A percentile compares a stretch with the other conserved stretches of the same genome.
phyloP scores from a whole-genome alignment of 2,113 vertebrate species.

The Pituophis catenifer region DNA sequence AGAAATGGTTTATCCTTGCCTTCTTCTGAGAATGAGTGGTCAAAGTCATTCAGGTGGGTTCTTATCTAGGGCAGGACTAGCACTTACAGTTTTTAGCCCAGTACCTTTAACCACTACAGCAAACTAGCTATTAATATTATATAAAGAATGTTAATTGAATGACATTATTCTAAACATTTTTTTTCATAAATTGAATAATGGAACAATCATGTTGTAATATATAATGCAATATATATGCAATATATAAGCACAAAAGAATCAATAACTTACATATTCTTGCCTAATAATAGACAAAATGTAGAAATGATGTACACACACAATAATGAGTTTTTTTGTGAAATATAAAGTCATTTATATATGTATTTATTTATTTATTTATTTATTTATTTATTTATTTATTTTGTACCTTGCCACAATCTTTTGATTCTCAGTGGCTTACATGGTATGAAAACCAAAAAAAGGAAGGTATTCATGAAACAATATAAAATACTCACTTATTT shows the following conservation, averaged over 20 bases:
- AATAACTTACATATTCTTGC: constrained; percentile 37
- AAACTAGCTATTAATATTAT: constrained; percentile 40
- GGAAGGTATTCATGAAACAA: not conserved
- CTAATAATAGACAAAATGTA: constrained; percentile 35
- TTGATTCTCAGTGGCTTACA: not conserved
- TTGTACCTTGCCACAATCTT: not conserved
- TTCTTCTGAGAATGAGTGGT: not conserved
- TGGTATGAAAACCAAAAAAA: not conserved
- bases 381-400: not conserved
- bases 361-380: not conserved
- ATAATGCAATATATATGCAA: too few relatives aligned
- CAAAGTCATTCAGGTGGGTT: not conserved
- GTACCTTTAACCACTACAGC: not conserved
- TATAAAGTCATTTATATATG: not conserved
- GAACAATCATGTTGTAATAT: constrained; percentile 46
- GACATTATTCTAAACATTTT: constrained; percentile 66
- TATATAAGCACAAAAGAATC: constrained; percentile 52
- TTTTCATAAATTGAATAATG: constrained; percentile 68
- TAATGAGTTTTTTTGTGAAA: constrained; percentile 13
- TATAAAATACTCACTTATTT: not conserved
- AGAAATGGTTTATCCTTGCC: not conserved
- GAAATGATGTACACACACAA: constrained; percentile 37
- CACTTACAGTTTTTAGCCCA: not conserved
- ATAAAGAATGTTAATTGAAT: constrained; percentile 73
- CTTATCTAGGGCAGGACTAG: not conserved